These are phyloP conservation scores for Platysteira castanea DNA, from an alignment of 2,113 vertebrate species.

Conservation along the genomic window DNA sequence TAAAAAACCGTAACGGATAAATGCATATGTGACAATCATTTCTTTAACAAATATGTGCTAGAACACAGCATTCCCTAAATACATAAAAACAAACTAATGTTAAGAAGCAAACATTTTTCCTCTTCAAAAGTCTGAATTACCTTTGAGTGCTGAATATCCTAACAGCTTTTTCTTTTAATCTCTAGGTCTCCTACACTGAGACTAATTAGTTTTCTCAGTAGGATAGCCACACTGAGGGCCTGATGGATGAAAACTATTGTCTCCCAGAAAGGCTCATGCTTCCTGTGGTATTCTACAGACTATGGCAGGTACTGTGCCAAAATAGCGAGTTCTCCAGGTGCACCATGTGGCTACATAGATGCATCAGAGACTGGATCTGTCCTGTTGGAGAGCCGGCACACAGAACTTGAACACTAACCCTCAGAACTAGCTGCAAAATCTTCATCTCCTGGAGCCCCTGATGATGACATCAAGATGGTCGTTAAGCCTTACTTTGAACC, in stretches of 20 bases:
- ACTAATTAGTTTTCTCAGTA: not conserved
- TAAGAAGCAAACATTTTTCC: not conserved
- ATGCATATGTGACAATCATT: not conserved
- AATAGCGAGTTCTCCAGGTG: not conserved
- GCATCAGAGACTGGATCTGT: not conserved
- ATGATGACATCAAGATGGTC: not conserved
- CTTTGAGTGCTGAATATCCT: not conserved
- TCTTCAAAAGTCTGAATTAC: not conserved
- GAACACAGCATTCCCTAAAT: not conserved
- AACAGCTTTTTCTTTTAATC: not conserved
- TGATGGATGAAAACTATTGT: not conserved
- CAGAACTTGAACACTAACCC: not conserved
- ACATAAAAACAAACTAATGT: not conserved
- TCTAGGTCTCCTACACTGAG: not conserved
- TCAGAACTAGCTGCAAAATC: not conserved
- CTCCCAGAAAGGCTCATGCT: not conserved
- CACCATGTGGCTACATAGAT: not conserved
- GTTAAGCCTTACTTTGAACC: not conserved
- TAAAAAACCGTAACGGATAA: not conserved
- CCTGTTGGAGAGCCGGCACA: not conserved
- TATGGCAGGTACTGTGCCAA: not conserved
- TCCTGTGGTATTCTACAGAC: not conserved
- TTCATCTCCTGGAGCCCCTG: not conserved
- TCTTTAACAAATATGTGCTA: not conserved
- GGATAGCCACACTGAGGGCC: not conserved